Conservation (phyloP, 2,888 invertebrate species). For the Tridacna crocea region DNA sequence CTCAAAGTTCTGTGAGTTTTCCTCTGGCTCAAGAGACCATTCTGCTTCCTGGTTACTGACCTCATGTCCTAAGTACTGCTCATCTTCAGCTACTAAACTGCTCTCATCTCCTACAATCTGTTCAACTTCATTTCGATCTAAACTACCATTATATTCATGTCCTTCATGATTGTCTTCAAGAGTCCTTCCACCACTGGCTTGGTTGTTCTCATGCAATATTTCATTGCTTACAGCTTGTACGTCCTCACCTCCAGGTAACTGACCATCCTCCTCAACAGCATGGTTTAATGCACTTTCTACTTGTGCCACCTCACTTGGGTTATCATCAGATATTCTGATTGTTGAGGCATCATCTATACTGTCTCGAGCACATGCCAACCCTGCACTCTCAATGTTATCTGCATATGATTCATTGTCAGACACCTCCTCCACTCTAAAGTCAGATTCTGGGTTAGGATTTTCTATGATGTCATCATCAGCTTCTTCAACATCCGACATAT, state of each 20-base stretch:
- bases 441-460: slow-evolving; percentile 69
- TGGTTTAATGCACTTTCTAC: background rate
- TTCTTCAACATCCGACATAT: slow-evolving; percentile 62
- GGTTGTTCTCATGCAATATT: background rate
- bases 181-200: background rate
- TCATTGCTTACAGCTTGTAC: background rate
- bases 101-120: background rate
- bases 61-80: slow-evolving; percentile 39
- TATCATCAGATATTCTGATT: background rate
- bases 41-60: slow-evolving; percentile 38
- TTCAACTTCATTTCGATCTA: background rate
- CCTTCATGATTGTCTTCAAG: slow-evolving; percentile 10
- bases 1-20: slow-evolving; percentile 22
- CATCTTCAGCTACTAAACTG: slow-evolving; percentile 56
- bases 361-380: background rate
- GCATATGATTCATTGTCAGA: slow-evolving; percentile 28
- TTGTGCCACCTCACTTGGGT: slow-evolving; percentile 3
- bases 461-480: slow-evolving; percentile 59
- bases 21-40: slow-evolving; percentile 54
- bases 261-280: slow-evolving; percentile 31
- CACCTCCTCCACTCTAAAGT: slow-evolving; percentile 32
- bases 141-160: background rate
- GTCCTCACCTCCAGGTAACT: background rate
- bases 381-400: slow-evolving; percentile 14
- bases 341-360: slow-evolving; percentile 8